These are phyloP conservation scores for Condylura cristata DNA, from an alignment of 2,113 vertebrate species.

Conservation along the genomic window DNA sequence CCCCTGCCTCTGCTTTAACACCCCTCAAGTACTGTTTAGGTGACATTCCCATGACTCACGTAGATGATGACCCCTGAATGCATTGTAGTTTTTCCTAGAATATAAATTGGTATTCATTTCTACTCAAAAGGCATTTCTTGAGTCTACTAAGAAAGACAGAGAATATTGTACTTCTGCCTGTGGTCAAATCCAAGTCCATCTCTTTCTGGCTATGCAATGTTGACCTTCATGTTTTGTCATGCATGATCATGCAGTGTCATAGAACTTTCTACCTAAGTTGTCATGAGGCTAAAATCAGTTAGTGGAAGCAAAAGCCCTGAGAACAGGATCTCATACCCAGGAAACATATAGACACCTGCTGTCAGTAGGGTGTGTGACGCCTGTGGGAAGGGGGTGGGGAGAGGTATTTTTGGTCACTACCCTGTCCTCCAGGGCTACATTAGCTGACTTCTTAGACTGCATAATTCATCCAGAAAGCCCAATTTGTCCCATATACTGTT, in stretches of 20 bases:
- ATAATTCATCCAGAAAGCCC: background rate
- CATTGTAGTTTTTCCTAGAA: background rate
- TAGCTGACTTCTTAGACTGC: background rate
- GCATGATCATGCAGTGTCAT: rapidly evolving
- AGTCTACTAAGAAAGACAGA: background rate
- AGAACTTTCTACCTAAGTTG: rapidly evolving
- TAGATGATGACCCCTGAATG: background rate
- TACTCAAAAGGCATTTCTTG: background rate
- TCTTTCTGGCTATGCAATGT: rapidly evolving
- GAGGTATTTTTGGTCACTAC: rapidly evolving
- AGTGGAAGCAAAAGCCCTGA: background rate
- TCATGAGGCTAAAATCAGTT: background rate
- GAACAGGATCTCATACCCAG: background rate
- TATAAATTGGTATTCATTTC: background rate
- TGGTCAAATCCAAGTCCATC: background rate
- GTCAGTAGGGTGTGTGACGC: background rate
- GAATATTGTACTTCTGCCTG: background rate
- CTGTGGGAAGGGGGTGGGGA: background rate
- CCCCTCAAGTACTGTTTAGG: background rate
- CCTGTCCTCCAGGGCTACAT: background rate
- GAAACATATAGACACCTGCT: background rate
- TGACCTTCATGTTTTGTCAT: background rate
- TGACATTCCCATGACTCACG: background rate
- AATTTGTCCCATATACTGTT: background rate
- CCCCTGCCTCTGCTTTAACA: background rate